These are phyloP conservation scores for Piprites chloris DNA, from an alignment of 2,113 vertebrate species.

Conservation along the genomic window DNA sequence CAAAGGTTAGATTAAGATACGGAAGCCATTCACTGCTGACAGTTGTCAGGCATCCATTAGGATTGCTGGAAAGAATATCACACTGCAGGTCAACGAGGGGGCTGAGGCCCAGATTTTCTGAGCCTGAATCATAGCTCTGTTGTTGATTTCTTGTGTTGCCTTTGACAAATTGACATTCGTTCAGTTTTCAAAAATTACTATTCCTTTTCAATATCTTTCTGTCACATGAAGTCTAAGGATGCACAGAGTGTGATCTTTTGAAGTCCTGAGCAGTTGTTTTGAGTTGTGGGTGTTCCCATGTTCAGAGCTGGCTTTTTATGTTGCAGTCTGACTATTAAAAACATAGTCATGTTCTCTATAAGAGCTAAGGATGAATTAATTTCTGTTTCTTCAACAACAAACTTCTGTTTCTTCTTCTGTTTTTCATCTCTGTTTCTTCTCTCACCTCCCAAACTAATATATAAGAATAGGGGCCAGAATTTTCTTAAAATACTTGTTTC, in stretches of 20 bases:
- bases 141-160: background rate
- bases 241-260: background rate
- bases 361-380: background rate
- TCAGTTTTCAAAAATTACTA: background rate
- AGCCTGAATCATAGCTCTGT: background rate
- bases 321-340: background rate
- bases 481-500: background rate
- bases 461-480: background rate
- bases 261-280: background rate
- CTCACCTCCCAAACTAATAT: background rate
- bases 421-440: background rate
- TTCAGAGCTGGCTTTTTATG: background rate
- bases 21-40: background rate
- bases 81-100: background rate
- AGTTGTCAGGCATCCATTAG: background rate
- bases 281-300: background rate
- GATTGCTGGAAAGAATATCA: background rate
- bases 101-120: background rate
- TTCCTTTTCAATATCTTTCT: background rate
- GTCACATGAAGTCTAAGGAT: background rate
- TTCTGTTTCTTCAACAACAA: background rate
- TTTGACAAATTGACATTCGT: background rate
- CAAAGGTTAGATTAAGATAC: background rate
- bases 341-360: background rate
- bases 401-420: too few relatives aligned